Conservation (phyloP, 2,888 invertebrate species). For the Drosophila helvetica region DNA sequence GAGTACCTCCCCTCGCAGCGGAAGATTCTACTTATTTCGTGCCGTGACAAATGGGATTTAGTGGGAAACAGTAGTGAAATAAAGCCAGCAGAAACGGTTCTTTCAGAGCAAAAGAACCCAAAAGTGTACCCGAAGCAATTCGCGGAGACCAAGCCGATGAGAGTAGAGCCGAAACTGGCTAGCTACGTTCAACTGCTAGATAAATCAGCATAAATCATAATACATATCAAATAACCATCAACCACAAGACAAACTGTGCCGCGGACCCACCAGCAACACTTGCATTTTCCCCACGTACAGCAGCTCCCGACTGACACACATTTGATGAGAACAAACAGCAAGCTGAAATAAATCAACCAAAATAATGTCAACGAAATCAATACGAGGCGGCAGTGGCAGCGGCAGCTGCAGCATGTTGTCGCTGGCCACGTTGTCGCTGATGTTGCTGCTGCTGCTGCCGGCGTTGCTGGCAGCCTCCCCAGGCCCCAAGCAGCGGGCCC, state of each 20-base stretch:
- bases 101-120: slow-evolving; percentile 1
- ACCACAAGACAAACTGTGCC: background rate
- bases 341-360: slow-evolving; percentile 64
- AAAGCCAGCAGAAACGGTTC: slow-evolving; percentile 5
- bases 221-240: background rate
- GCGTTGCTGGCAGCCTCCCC: slow-evolving; percentile 50
- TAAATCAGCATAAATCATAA: background rate
- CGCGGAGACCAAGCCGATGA: background rate
- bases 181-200: background rate
- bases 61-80: slow-evolving; percentile 31
- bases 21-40: slow-evolving; percentile 28
- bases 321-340: slow-evolving; percentile 52
- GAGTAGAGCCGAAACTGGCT: background rate
- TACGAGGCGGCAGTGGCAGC: slow-evolving; percentile 49
- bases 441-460: slow-evolving; percentile 54
- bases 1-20: slow-evolving; percentile 5
- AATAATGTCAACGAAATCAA: slow-evolving; percentile 77
- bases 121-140: background rate
- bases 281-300: slow-evolving; percentile 45
- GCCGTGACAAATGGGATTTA: slow-evolving; percentile 45
- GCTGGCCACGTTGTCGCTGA: slow-evolving; percentile 43
- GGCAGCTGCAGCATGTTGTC: slow-evolving; percentile 44
- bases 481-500: slow-evolving; percentile 34
- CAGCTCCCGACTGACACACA: slow-evolving; percentile 42
- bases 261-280: slow-evolving; percentile 14